Percentiles rank a stretch among this genome's conserved stretches.
These are phyloP conservation scores for Papilio xuthus DNA, from an alignment of 1,140 invertebrate genomes.

Conservation along the genomic window DNA sequence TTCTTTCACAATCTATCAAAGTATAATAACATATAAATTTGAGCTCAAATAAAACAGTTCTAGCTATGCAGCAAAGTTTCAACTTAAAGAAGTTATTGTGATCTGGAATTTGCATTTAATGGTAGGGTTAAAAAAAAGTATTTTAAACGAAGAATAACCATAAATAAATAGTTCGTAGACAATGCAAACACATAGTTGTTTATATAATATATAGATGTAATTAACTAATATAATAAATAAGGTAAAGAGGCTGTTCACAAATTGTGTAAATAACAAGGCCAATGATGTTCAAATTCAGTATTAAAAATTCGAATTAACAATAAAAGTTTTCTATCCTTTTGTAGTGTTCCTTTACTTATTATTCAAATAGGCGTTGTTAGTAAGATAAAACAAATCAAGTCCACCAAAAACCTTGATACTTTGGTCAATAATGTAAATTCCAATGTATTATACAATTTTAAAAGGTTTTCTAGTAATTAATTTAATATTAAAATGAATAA, in stretches of 20 bases:
- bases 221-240: not conserved
- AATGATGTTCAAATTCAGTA: not conserved
- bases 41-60: not conserved
- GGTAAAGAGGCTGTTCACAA: not conserved
- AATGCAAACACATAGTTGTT: not conserved
- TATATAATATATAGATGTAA: not conserved
- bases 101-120: not conserved
- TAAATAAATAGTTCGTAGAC: not conserved
- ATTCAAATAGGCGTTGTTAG: not conserved
- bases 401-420: too few species aligned
- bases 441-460: not conserved
- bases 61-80: not conserved
- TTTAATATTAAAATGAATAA: not conserved
- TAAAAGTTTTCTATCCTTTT: not conserved
- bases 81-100: not conserved
- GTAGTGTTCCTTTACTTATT: not conserved
- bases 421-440: too few species aligned
- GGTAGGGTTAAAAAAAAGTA: not conserved
- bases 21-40: not conserved
- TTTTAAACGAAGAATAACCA: not conserved
- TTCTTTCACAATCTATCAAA: too few species aligned
- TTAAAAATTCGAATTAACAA: not conserved
- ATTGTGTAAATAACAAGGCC: constrained; percentile 7
- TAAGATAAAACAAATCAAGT: not conserved
- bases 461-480: not conserved